These are phyloP conservation scores for Drosophila melanogaster DNA, from an alignment of 1,140 invertebrate genomes.

Conservation along the genomic window Release_6_plus_ISO1_MT NT_033777.3:7028001-7028500, in stretches of 20 bases:
- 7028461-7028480: slow-evolving; percentile 23
- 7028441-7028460: slow-evolving; percentile 2
- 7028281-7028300: neutral
- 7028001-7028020: slow-evolving; percentile 79
- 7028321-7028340: too few species aligned
- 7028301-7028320: too few species aligned
- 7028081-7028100: slow-evolving; percentile 44
- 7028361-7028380: too few species aligned
- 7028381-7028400: too few species aligned
- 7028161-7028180: neutral
- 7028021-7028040: slow-evolving; percentile 81
- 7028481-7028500: slow-evolving; percentile 27
- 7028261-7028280: neutral
- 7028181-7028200: slow-evolving; percentile 5
- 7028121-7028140: slow-evolving; percentile 8
- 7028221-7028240: neutral
- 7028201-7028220: neutral
- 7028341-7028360: too few species aligned
- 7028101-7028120: slow-evolving; percentile 30
- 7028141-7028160: slow-evolving; percentile 24
- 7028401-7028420: neutral
- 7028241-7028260: neutral
- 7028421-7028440: too few species aligned
- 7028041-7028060: slow-evolving; percentile 54
- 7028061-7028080: slow-evolving; percentile 27